Percentiles rank a stretch among this genome's conserved stretches.
phyloP scores from a whole-genome alignment of 2,113 vertebrate genomes.

The cat (Felis catus) region F.catus_Fca126_mat1.0 CM031414.1:74596001-74596500 shows the following conservation, averaged over 20 bases:
- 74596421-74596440: not conserved
- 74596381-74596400: conserved; percentile 36
- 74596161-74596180: not conserved
- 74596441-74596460: not conserved
- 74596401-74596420: not conserved
- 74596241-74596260: not conserved
- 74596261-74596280: not conserved
- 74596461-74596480: not conserved
- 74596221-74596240: not conserved
- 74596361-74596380: not conserved
- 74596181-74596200: not conserved
- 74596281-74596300: not conserved
- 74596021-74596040: not conserved
- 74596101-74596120: not conserved
- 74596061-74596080: conserved; percentile 18
- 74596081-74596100: not conserved
- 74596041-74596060: not conserved
- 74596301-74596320: not conserved
- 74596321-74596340: not conserved
- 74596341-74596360: not conserved
- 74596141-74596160: not conserved
- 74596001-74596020: not conserved
- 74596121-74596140: not conserved
- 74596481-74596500: not conserved
- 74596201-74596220: not conserved